Evolutionary conservation across 2,888 invertebrate genomes (phyloP).

Genomic region (Thera britannica): DNA sequence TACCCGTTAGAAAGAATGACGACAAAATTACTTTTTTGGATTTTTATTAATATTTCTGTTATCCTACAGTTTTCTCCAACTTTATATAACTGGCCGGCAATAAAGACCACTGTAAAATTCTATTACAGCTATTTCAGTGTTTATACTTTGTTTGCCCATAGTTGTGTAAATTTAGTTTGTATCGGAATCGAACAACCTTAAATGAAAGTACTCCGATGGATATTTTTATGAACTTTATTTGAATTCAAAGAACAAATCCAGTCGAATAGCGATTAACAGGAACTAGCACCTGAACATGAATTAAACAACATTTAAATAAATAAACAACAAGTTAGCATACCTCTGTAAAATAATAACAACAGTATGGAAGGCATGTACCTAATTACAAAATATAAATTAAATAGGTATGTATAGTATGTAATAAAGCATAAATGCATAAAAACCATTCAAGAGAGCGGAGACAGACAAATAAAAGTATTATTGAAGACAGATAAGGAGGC

Average conservation of each 20-base stretch:
- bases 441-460: conserved; percentile 45
- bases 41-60: too few relatives aligned
- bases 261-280: conserved; percentile 49
- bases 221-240: conserved; percentile 35
- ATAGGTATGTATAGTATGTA: conserved; percentile 8
- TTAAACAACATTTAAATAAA: conserved; percentile 41
- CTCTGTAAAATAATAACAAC: conserved; percentile 38
- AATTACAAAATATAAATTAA: conserved; percentile 29
- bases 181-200: too few relatives aligned
- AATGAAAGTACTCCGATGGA: too few relatives aligned
- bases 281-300: conserved; percentile 54
- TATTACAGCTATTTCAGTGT: too few relatives aligned
- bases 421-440: conserved; percentile 50
- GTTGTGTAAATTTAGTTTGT: too few relatives aligned
- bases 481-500: conserved; percentile 40
- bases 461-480: conserved; percentile 41
- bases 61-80: too few relatives aligned
- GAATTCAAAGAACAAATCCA: conserved; percentile 44
- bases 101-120: too few relatives aligned
- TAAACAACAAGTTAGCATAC: conserved; percentile 38
- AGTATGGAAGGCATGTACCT: conserved; percentile 25
- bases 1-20: too few relatives aligned
- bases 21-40: too few relatives aligned
- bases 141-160: too few relatives aligned
- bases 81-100: too few relatives aligned